Percentiles rank a stretch among this genome's conserved stretches.
These are phyloP conservation scores for Theonella swinhoei DNA, from an alignment of 37 sponge, comb jelly and placozoan genomes.

Conservation along the genomic window DNA sequence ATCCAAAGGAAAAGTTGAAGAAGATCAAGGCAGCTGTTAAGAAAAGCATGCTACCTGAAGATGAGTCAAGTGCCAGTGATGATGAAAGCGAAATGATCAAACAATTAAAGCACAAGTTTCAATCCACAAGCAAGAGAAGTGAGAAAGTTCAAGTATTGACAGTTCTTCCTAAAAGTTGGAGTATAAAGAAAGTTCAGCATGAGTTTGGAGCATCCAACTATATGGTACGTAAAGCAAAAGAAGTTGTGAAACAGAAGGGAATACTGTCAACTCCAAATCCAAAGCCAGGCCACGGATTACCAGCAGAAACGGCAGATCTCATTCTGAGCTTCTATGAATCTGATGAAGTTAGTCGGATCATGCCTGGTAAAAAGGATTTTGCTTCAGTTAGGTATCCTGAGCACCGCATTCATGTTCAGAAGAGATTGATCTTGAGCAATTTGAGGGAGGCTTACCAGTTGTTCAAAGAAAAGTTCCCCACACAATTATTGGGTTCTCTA, in stretches of 20 bases:
- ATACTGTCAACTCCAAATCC: constrained; percentile 29
- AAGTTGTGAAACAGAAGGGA: too few relatives aligned
- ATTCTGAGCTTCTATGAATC: constrained; percentile 29
- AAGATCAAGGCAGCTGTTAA: too few relatives aligned
- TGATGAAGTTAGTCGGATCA: constrained; percentile 42
- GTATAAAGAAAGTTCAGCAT: too few relatives aligned
- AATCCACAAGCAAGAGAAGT: constrained; percentile 3
- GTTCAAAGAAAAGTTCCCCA: constrained; percentile 42
- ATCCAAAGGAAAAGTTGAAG: too few relatives aligned
- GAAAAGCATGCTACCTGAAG: too few relatives aligned
- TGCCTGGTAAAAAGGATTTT: constrained; percentile 72
- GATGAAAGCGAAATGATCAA: constrained; percentile 17
- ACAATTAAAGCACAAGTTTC: constrained; percentile 43
- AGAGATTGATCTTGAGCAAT: constrained; percentile 53
- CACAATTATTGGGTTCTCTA: constrained; percentile 53
- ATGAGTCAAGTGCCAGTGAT: too few relatives aligned
- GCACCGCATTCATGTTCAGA: constrained; percentile 19
- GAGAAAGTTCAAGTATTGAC: too few relatives aligned
- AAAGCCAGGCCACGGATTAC: constrained; percentile 5
- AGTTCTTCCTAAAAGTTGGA: too few relatives aligned
- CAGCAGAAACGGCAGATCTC: constrained; percentile 1
- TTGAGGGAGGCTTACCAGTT: constrained; percentile 38
- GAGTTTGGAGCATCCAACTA: too few relatives aligned
- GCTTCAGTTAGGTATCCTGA: background rate
- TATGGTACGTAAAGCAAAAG: too few relatives aligned